Percentiles rank a stretch among this genome's conserved stretches.
Evolutionary conservation across 2,888 invertebrate genomes (phyloP).

Genomic region (Hypselothyrea guttata): DNA sequence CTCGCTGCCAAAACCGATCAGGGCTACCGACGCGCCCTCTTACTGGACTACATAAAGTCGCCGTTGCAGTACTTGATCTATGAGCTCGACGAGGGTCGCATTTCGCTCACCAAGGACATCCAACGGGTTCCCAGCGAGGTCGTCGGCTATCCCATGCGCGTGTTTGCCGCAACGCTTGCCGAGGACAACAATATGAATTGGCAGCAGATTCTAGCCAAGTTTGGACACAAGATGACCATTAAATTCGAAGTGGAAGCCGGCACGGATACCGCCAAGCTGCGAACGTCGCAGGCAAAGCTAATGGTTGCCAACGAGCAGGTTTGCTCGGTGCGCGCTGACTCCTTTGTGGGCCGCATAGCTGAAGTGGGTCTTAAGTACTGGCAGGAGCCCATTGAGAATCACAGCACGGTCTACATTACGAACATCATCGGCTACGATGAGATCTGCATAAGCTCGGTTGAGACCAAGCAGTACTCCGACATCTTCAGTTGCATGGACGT

Average conservation of each 20-base stretch:
- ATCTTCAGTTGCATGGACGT: slow-evolving; percentile 37
- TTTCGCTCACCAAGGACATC: slow-evolving; percentile 43
- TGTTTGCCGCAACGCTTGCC: slow-evolving; percentile 31
- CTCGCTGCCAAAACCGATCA: slow-evolving; percentile 40
- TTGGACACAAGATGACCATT: slow-evolving; percentile 19
- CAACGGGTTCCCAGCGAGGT: slow-evolving; percentile 42
- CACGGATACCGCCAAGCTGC: slow-evolving; percentile 3
- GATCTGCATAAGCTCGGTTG: slow-evolving; percentile 40
- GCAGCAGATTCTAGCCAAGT: neutral
- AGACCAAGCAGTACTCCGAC: slow-evolving; percentile 26
- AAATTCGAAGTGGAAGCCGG: too few relatives aligned
- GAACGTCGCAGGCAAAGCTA: slow-evolving; percentile 15
- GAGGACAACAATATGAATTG: neutral
- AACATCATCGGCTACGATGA: slow-evolving; percentile 29
- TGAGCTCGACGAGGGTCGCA: slow-evolving; percentile 55
- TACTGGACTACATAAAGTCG: slow-evolving; percentile 39
- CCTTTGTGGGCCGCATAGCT: slow-evolving; percentile 33
- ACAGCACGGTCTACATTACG: slow-evolving; percentile 43
- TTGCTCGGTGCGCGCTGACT: slow-evolving; percentile 23
- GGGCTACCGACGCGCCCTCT: slow-evolving; percentile 50
- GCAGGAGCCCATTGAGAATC: slow-evolving; percentile 35
- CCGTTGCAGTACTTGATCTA: slow-evolving; percentile 44
- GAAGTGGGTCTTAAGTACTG: slow-evolving; percentile 44
- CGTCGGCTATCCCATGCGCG: slow-evolving; percentile 15
- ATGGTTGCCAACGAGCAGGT: slow-evolving; percentile 9